Base-by-base conservation (phyloP, 2,888 invertebrate species). In the Sesamia inferens region DNA sequence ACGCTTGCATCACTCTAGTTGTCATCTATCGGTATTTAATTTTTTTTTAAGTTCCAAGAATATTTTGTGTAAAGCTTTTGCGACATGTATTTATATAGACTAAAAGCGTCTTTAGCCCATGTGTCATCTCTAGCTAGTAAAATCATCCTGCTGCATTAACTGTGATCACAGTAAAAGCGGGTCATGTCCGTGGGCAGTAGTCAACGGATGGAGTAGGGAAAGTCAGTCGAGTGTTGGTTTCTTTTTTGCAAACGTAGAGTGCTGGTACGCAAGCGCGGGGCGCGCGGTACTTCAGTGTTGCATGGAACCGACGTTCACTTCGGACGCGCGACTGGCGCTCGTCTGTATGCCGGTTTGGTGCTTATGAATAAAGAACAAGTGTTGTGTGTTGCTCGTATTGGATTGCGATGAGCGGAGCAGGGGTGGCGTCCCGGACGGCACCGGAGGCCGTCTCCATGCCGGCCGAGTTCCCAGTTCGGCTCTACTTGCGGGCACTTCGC, bases 401-500 rank as follows among this genome's bases (percentile, higher is more conserved):
- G 88, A 90, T 87, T 87, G 87, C 86, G 87, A 95, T 95, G 95
- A 94, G 93, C 86, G 94, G 93, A 78, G 92, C 94, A 85, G 94
- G 93, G 85, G 92, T 95, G 85, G 93, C 95, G 86, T 92, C 95
- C 90, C 91, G 95, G 83, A 85, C 89, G 78, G 84, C 78, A 71
- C 91, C 84, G 70, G 92, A 93, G 85, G 85, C 92, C 71, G 90
- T 91, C 67, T 88, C 92, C 75, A 84, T 93, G 83, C 92, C 94
- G 64, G 82, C 89, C 39, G 93, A 94, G 75, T 89, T 95, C 71
- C 94, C 97, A 62, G 96, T 96, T 85, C 93, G 97, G 79, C 92
- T 97, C 72, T 97, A 96, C 91, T 92, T 97, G 87, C 93, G 97
- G 82, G 97, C 97, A 79, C 96, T 97, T 48, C 96, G 97, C 76